Evolutionary conservation across 2,797 vertebrate species (phyloP).

Genomic region (Crax fasciolata): DNA sequence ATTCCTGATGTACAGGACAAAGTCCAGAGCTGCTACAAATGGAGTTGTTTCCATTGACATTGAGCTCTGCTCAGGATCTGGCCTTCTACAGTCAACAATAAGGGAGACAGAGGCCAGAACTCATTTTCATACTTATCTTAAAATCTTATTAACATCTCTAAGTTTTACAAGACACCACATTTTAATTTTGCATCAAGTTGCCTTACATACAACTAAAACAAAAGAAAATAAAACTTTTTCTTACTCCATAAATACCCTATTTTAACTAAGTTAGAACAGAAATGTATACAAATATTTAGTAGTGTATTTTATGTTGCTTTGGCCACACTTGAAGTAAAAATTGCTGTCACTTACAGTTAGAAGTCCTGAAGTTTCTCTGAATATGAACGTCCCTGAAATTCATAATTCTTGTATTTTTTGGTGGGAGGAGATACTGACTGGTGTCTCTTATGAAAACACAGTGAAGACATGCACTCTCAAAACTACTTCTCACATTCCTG

Average conservation of each 20-base stretch:
- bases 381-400: neutral
- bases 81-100: neutral
- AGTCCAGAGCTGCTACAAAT: neutral
- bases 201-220: neutral
- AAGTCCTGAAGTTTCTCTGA: neutral
- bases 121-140: neutral
- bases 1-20: neutral
- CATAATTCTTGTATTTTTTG: neutral
- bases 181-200: conserved; percentile 11
- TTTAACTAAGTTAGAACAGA: neutral
- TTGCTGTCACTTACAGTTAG: neutral
- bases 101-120: neutral
- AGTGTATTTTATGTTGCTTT: neutral
- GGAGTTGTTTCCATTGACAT: rapidly evolving
- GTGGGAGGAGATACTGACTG: neutral
- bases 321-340: neutral
- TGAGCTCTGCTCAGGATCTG: neutral
- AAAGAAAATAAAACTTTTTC: neutral
- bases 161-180: neutral
- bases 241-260: neutral
- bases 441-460: neutral
- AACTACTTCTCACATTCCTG: neutral
- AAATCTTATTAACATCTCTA: neutral
- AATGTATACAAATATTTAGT: neutral
- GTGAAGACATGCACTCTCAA: neutral